These are phyloP conservation scores for Colletes gigas DNA, from an alignment of 1,140 invertebrate species.

Conservation along the genomic window DNA sequence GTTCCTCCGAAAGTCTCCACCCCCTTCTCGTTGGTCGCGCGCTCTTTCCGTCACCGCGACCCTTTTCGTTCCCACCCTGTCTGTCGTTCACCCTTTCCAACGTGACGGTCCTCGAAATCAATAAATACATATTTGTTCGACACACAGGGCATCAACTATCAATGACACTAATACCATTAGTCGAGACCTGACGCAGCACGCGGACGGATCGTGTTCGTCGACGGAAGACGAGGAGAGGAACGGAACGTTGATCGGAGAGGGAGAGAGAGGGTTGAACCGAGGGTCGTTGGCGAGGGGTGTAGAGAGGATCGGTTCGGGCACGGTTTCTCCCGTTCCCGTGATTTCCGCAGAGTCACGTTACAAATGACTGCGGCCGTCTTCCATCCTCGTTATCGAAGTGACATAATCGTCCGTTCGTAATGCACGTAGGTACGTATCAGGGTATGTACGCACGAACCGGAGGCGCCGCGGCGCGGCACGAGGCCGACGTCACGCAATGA, in stretches of 20 bases:
- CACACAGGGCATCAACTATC: conserved; percentile 70
- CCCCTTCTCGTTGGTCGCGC: neutral
- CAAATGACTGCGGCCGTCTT: conserved; percentile 75
- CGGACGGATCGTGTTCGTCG: conserved; percentile 14
- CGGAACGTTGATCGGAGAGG: neutral
- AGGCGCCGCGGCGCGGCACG: conserved; percentile 32
- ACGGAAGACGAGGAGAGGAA: conserved; percentile 1
- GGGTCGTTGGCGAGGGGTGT: neutral
- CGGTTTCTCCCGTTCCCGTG: conserved; percentile 65
- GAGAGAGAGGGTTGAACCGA: neutral
- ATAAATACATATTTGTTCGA: conserved; percentile 76
- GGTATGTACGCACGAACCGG: conserved; percentile 1
- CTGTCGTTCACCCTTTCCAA: neutral
- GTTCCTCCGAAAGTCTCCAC: neutral
- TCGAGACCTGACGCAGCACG: conserved; percentile 56
- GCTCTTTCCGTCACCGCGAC: neutral
- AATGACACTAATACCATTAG: conserved; percentile 76
- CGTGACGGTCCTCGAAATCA: conserved; percentile 58
- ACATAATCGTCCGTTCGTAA: conserved; percentile 74
- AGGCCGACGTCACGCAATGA: conserved; percentile 50
- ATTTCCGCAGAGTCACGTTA: conserved; percentile 78
- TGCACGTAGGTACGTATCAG: conserved; percentile 21
- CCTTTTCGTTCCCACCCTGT: too few species aligned
- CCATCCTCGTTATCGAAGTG: conserved; percentile 76
- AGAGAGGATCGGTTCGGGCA: conserved; percentile 14